Base-by-base conservation (phyloP, 2,797 vertebrate species). In the Oryzias sinensis region DNA sequence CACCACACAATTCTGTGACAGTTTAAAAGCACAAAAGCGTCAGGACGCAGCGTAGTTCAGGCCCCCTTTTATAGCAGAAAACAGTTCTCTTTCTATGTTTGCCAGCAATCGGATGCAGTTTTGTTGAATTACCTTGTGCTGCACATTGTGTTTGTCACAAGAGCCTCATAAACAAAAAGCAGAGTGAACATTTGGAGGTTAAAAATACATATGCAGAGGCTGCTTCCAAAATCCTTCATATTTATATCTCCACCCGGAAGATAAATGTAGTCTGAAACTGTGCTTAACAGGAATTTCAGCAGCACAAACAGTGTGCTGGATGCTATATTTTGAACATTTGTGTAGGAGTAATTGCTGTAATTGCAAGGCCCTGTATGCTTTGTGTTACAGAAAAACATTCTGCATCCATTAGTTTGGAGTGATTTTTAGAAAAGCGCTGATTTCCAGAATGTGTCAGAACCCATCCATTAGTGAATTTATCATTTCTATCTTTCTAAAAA, bases 291-390 rank as follows among this genome's bases (percentile, higher is more conserved):
- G 37, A 66, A 46, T 41, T 52, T 37, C 4, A 25, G 43, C 53
- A 6, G 14, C 45, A 49, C 56, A 67, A 62, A 65, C 52, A 53
- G 49, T 33, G n/a, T 33, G 20, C 51, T 50, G 24, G 57, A 72
- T 64, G 59, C 51, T 56, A 40, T 62, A 17, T 65, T 59, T 66
- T 52, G 1, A 3, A 27, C 15, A 33, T 33, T 53, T 59, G 59
- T 25, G 56, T 49, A 25, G 59, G 67, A 53, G 56, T 59, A 65
- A 57, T 60, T 68, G 51, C 33, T 62, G 27, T 53, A 62, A 57
- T 58, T 68, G 56, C 25, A 49, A 45, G 65, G 14, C 52, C 8
- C 37, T 3, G n/a, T 40, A 46, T 60, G 37, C 52, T 68, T 55
- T 56, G 56, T 53, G 52, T 33, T 15, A 24, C 43, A 27, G 64